Evolutionary conservation across 2,113 vertebrate species (phyloP), one percentile per base, ranked within the genome.

Genomic region (Laterallus jamaicensis): DNA sequence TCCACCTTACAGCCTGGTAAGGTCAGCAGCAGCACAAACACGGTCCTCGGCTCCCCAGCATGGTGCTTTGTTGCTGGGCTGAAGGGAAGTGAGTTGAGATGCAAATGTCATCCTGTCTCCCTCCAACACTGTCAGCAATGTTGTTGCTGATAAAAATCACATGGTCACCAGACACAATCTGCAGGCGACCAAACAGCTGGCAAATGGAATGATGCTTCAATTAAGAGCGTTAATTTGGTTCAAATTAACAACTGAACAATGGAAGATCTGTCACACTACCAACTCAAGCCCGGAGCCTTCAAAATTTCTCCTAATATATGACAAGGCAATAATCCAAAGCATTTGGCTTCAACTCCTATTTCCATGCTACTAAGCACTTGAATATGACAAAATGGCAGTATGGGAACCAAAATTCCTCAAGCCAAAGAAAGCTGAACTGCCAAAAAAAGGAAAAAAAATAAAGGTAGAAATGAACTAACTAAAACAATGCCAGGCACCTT

Each of bases 31-130:
- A 82, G 79, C 82, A 54, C 79, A 49, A 49, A 44, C 3, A 15
- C 1, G 39, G 4, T 80, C 83, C 92, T 88, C 52, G 39, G 75
- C 83, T 76, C 63, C 82, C 29, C 71, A 44, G 24, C 75, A 24
- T 0, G 2, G n/a, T 77, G 76, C 82, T 82, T 50, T 68, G 4
- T 8, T 44, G 54, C 64, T 63, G 88, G 58, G 44, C 86, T 29
- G 66, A 56, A 80, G 58, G 42, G 73, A 88, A 86, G 66, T 40
- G 77, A 89, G 83, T 87, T 85, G 80, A 93, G 89, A 68, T 82
- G 86, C 84, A 50, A 40, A 64, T 77, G 81, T 69, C 66, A 5
- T 69, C 68, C 69, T 69, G 8, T 31, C 37, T 78, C 91, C 63
- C 87, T 96, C 55, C 40, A 54, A 86, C 54, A 37, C 73, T 32